Base-by-base conservation (phyloP, 2,113 vertebrate species). In the Gnathochromis pfefferi region DNA sequence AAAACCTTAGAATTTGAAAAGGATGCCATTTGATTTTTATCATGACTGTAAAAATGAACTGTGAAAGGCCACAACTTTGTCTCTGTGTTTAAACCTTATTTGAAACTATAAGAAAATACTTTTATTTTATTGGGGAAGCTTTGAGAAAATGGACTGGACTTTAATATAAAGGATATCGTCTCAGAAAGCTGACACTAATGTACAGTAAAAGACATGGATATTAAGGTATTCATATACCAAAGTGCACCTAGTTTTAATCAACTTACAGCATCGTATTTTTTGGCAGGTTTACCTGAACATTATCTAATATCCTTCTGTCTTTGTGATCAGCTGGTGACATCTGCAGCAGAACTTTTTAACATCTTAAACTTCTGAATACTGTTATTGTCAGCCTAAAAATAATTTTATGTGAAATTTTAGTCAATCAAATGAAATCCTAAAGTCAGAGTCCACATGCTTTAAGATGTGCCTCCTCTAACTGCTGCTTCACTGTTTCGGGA, bases 291-390 rank as follows among this genome's bases (percentile, higher is more conserved):
- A 70, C 65, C 38, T 70, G 12, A 70, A 70, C 7, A 70, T 42
- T 42, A 42, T 23, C 12, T 14, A 26, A 16, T 7, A 70, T 23
- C 0, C 0, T 70, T 21, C 38, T 40, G 10, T 26, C 1, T 73
- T 73, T 26, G 68, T 73, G 21, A 73, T 17, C 38, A 73, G 21
- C 38, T 17, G 38, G 68, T 73, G 13, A 73, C 7, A 45, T 73
- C 40, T 73, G 42, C 68, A 73, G 2, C 0, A 40, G 0, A 70
- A 28, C 68, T 11, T 75, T 75, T 75, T 28, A 28, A 47, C 14
- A 75, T 75, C 6, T 75, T 75, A 19, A 60, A 60, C 57, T 33
- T 60, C 40, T 47, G 21, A 75, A 47, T 28, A 47, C 40, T 75
- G 68, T 12, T 26, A 75, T 0, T 31, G 42, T 49, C 42, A 47